Base-by-base conservation (phyloP, 2,888 invertebrate genomes). In the Vesta saturnalis region DNA sequence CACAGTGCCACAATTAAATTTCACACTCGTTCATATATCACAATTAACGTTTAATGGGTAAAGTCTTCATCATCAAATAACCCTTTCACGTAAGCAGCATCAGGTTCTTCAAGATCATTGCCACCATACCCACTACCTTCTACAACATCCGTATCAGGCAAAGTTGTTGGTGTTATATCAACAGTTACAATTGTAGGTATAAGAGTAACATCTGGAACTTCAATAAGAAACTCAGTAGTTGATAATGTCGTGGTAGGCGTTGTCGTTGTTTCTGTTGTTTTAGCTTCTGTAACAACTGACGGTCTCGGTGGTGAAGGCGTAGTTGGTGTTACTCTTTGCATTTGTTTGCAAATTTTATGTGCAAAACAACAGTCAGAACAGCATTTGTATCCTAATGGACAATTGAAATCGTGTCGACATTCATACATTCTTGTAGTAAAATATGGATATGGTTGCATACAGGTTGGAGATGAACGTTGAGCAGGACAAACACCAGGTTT, bases 321-420 rank as follows among this genome's bases (percentile, higher is more conserved):
- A 15, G 49, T 49, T 14, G 16, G 5, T 49, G 14, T 3, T 10
- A 10, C 16, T 10, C 14, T 18, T 4, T n/a, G 30, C 30, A 23
- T 30, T 16, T 56, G 63, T 22, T 70, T 59, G 35, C 70, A 70
- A 54, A 70, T 56, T 22, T 64, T 70, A 21, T 70, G 64, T 1
- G 15, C n/a, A 21, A 56, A 67, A 55, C 70, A 70, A 18, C 54
- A 49, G 15, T 70, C 64, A 1, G 14, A 1, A 35, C 70, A 70
- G 46, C 70, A 70, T 52, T 70, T 70, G 18, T 64, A 64, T 5
- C 64, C 64, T 4, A 39, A 5, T 1, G 66, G 70, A 21, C 70
- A 70, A 39, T 61, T 60, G 19, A 54, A 70, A 14, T 70, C 70
- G 52, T 66, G 39, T 0, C 15, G 16, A 19, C 70, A 70, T 22